Percentiles rank a stretch among this genome's conserved stretches.
Conservation (phyloP, 1,140 invertebrate species). For the Plectrocnemia conspersa region DNA sequence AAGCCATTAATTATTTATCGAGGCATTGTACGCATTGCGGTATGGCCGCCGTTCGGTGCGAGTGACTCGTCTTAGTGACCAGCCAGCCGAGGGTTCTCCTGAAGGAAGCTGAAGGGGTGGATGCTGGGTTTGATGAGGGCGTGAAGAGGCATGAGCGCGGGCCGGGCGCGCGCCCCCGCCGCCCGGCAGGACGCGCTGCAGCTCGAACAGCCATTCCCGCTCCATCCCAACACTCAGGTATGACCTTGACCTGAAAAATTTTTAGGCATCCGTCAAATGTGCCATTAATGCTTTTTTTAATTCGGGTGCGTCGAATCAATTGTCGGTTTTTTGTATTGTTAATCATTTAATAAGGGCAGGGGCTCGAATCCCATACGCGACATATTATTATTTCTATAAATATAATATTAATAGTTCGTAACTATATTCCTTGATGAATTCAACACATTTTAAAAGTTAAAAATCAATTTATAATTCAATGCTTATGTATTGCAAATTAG, state of each 20-base stretch:
- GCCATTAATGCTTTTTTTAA: not conserved
- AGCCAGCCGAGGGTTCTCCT: not conserved
- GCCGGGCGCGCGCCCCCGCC: slow-evolving; percentile 28
- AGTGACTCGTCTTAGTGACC: not conserved
- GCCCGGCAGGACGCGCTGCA: slow-evolving; percentile 25
- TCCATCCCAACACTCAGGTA: slow-evolving; percentile 24
- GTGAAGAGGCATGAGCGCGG: slow-evolving; percentile 27
- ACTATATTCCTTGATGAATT: too few species aligned
- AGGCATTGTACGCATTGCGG: slow-evolving; percentile 8
- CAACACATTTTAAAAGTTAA: not conserved
- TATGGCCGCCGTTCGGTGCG: not conserved
- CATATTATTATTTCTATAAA: too few species aligned
- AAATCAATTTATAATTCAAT: too few species aligned
- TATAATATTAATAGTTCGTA: too few species aligned
- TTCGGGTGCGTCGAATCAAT: not conserved
- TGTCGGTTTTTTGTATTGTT: too few species aligned
- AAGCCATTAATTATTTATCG: slow-evolving; percentile 7
- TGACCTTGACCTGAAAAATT: too few species aligned
- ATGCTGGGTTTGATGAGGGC: slow-evolving; percentile 12
- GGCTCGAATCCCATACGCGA: too few species aligned
- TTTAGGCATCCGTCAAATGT: not conserved
- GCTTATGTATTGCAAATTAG: too few species aligned
- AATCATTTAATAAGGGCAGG: too few species aligned
- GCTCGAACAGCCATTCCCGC: slow-evolving; percentile 19
- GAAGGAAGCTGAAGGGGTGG: not conserved